Evolutionary conservation across 1,140 invertebrate genomes (phyloP), one percentile per base, ranked within the genome.

Genomic region (Neoseiulus cucumeris): DNA sequence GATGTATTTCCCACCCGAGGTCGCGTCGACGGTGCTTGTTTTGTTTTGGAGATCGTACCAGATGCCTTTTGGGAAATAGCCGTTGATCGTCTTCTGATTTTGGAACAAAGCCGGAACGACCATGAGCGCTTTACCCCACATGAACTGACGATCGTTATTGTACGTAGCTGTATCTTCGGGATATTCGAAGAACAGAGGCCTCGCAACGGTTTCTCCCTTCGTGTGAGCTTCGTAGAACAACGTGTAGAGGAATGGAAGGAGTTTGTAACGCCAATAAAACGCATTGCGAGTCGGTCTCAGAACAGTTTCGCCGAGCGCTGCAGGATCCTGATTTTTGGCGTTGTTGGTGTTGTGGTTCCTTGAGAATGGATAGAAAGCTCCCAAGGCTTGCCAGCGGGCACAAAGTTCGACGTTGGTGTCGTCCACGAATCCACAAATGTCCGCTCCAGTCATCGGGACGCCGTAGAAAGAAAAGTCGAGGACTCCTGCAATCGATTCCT

Each of bases 401-500:
- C 87, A 90, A 1, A 90, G 76, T 28, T 80, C 75, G 17, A 72
- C 75, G 18, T 68, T 77, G 1, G 74, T 72, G 20, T 68, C 68
- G 0, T 69, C 70, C 44, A 70, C 70, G 65, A 79, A 79, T 1
- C 72, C 33, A 68, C 75, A 77, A 47, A 77, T 73, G 66, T 78
- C 78, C 33, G 71, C 68, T 7, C 75, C 75, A 39, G 76, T 75
- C 67, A 76, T 70, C 4, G 77, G 70, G 39, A 79, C 82, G 64
- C 89, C 89, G 76, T 88, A 91, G 55, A 92, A 74, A 70, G 83
- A 86, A 74, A 85, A 89, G 70, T 82, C 83, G 20, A 91, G 74
- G 64, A 90, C 77, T 39, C 33, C 33, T 4, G 33, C 4, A 39
- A 39, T 39, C 65, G 59, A 39, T 28, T 70, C 18, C 42, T 69